These are phyloP conservation scores for Yponomeuta plumbellus DNA, from an alignment of 2,888 invertebrate genomes.

Conservation along the genomic window DNA sequence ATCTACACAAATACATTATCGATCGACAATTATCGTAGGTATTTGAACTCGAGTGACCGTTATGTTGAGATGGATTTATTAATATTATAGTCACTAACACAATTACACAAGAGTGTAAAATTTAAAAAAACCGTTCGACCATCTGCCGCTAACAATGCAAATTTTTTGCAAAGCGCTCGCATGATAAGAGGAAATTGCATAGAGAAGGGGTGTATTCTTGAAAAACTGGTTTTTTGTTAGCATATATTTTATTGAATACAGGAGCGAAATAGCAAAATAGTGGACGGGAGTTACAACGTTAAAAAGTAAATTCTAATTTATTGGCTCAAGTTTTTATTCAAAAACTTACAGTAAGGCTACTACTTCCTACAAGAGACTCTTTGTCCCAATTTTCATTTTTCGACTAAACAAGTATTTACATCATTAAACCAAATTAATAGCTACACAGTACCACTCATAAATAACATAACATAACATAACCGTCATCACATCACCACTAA, in stretches of 20 bases:
- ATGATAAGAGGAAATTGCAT: slow-evolving; percentile 28
- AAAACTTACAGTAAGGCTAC: neutral
- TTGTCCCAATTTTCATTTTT: too few species aligned
- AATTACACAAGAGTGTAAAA: neutral
- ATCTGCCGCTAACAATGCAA: slow-evolving; percentile 60
- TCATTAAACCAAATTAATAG: neutral
- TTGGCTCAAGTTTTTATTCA: neutral
- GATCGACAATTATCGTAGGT: too few species aligned
- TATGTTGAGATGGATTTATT: neutral
- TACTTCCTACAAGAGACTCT: neutral
- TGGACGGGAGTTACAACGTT: neutral
- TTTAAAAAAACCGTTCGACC: slow-evolving; percentile 38
- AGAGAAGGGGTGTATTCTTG: slow-evolving; percentile 37
- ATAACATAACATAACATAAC: slow-evolving; percentile 36
- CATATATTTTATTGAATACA: neutral
- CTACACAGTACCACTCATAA: slow-evolving; percentile 30
- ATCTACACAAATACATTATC: too few species aligned
- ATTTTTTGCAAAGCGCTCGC: slow-evolving; percentile 42
- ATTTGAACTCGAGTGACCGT: neutral
- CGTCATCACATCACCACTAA: slow-evolving; percentile 43
- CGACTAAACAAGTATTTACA: neutral
- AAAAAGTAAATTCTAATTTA: too few species aligned
- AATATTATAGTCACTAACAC: neutral
- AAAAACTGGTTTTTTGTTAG: slow-evolving; percentile 45
- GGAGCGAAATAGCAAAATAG: neutral